phyloP scores from a whole-genome alignment of 1,140 invertebrate species.

The Leptopilina boulardi region DNA sequence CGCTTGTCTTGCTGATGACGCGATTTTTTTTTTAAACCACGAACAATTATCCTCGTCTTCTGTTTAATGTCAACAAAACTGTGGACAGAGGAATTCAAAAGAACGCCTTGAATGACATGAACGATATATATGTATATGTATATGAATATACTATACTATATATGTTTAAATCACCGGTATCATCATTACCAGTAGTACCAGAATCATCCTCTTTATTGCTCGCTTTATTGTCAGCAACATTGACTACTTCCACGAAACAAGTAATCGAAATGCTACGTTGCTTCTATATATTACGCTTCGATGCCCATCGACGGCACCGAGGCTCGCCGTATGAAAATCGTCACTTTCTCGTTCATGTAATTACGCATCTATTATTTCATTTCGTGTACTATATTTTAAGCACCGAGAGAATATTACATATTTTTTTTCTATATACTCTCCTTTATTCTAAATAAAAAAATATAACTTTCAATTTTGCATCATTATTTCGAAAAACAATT shows the following conservation, averaged over 20 bases:
- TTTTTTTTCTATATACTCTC: neutral
- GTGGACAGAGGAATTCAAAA: neutral
- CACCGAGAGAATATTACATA: neutral
- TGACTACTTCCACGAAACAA: constrained; percentile 46
- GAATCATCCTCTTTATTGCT: constrained; percentile 41
- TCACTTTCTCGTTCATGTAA: constrained; percentile 61
- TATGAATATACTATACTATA: too few relatives aligned
- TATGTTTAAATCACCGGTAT: neutral
- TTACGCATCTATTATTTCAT: constrained; percentile 34
- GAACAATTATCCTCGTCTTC: constrained; percentile 40
- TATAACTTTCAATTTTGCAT: constrained; percentile 7
- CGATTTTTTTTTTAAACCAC: constrained; percentile 49
- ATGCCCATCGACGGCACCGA: constrained; percentile 55
- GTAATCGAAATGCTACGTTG: constrained; percentile 45
- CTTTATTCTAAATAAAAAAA: neutral
- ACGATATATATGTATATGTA: neutral
- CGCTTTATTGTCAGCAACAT: constrained; percentile 25
- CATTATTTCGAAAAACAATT: neutral
- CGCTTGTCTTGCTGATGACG: constrained; percentile 36
- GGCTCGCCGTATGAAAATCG: constrained; percentile 52
- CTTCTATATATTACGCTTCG: constrained; percentile 55
- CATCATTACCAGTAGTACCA: constrained; percentile 23
- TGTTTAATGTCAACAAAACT: constrained; percentile 29
- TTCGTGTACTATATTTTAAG: constrained; percentile 10
- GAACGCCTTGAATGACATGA: constrained; percentile 25